Base-by-base conservation (phyloP, 2,888 invertebrate species). In the Schrankia costaestrigalis region DNA sequence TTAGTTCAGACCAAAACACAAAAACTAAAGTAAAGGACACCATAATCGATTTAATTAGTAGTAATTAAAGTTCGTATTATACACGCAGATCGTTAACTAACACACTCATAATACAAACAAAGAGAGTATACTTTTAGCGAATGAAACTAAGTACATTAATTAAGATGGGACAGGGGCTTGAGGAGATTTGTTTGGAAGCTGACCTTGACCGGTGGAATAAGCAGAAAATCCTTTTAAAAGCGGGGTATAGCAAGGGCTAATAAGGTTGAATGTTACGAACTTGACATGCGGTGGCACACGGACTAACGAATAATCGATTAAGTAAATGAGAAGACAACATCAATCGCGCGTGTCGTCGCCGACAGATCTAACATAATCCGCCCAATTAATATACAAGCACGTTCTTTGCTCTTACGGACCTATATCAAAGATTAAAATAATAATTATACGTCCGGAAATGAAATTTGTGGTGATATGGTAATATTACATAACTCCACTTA, bases 331-430 rank as follows among this genome's bases (percentile, higher is more conserved):
- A 53, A 59, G 40, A 39, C 46, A 50, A 56, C 46, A 52, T 43
- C 42, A 51, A 50, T 52, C 48, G 44, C 46, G 52, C 46, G 41
- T 48, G 58, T 56, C 56, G 47, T 34, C 46, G 35, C 40, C 34
- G 57, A 54, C 44, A 59, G 60, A 65, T 68, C 51, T 48, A 35
- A 53, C 53, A 63, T 83, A 78, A 82, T 78, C 81, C 75, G 35
- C 45, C 55, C 71, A 77, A 79, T 79, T 72, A 76, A 64, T 54
- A 63, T 27, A 26, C 44, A 41, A 56, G 71, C 83, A 83, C 79
- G 81, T 69, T 33, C 32, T 15, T 19, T 43, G 34, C 30, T 31
- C 45, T 40, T 35, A 13, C 30, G 32, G 19, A 27, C 35, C 35
- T 40, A 36, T 40, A 32, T 47, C 46, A 36, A 35, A 45, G 44